Evolutionary conservation across 1,140 invertebrate genomes (phyloP).

Genomic region (Aplysia californica): DNA sequence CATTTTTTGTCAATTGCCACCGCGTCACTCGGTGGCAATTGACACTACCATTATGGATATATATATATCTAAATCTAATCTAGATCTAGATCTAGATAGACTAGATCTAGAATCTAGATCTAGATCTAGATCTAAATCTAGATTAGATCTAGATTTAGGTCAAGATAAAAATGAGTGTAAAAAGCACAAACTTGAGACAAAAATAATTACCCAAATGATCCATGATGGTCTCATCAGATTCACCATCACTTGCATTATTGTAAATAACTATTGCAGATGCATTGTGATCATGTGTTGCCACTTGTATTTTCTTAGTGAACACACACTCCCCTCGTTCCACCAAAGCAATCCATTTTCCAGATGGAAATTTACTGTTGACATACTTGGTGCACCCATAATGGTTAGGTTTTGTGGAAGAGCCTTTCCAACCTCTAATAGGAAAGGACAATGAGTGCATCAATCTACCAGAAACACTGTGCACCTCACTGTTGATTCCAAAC

Average conservation of each 20-base stretch:
- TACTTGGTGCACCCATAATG: conserved; percentile 30
- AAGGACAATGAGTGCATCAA: conserved; percentile 13
- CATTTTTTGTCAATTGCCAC: too few species aligned
- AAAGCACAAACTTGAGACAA: not conserved
- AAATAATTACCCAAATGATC: conserved; percentile 18
- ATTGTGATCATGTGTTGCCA: conserved; percentile 34
- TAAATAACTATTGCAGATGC: conserved; percentile 39
- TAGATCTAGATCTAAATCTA: not conserved
- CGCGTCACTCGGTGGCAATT: too few species aligned
- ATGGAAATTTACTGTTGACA: conserved; percentile 18
- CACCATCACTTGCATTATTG: conserved; percentile 20
- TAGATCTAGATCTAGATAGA: too few species aligned
- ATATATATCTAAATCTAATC: not conserved
- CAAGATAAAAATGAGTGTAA: not conserved
- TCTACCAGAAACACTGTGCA: conserved; percentile 13
- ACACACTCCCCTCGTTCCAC: conserved; percentile 37
- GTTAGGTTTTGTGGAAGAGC: conserved; percentile 17
- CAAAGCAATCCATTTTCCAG: conserved; percentile 38
- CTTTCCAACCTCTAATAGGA: not conserved
- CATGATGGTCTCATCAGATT: conserved; percentile 27
- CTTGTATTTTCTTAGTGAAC: conserved; percentile 37
- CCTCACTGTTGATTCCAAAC: conserved; percentile 26
- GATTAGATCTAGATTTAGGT: not conserved
- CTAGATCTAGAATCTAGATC: not conserved
- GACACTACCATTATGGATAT: too few species aligned